A percentile compares a stretch with the other conserved stretches of the same genome.
Conservation (phyloP, 2,888 invertebrate species). For the Sminthurides aquaticus region DNA sequence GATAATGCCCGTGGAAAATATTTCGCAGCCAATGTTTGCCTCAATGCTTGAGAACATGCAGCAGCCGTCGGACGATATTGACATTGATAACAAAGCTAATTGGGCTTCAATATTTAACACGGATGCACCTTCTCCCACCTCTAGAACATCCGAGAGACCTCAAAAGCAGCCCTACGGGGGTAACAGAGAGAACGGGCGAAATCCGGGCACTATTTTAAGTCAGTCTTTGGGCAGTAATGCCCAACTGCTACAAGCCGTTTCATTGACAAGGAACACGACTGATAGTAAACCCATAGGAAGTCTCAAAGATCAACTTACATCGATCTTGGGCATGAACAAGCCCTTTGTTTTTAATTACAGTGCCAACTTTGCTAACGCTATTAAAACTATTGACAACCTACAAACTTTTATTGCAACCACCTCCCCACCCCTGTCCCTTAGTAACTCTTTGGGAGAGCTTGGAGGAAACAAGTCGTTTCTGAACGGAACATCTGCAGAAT, state of each 20-base stretch:
- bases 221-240: not conserved
- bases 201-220: not conserved
- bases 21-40: not conserved
- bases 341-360: not conserved
- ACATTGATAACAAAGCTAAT: conserved; percentile 16
- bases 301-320: not conserved
- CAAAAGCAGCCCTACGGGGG: not conserved
- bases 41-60: not conserved
- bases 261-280: not conserved
- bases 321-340: not conserved
- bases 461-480: too few species aligned
- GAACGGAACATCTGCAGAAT: too few species aligned
- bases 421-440: not conserved
- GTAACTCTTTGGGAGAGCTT: not conserved
- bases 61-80: conserved; percentile 1
- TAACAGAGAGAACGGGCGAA: conserved; percentile 9
- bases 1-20: not conserved
- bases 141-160: too few species aligned
- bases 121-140: not conserved
- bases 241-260: not conserved
- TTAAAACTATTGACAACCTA: not conserved
- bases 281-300: not conserved
- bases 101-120: conserved; percentile 12
- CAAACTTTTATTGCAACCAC: not conserved
- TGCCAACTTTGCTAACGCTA: not conserved